Percentiles rank a stretch among this genome's conserved stretches.
These are phyloP conservation scores for Caiman crocodilus DNA, from an alignment of 2,797 vertebrate species.

Conservation along the genomic window DNA sequence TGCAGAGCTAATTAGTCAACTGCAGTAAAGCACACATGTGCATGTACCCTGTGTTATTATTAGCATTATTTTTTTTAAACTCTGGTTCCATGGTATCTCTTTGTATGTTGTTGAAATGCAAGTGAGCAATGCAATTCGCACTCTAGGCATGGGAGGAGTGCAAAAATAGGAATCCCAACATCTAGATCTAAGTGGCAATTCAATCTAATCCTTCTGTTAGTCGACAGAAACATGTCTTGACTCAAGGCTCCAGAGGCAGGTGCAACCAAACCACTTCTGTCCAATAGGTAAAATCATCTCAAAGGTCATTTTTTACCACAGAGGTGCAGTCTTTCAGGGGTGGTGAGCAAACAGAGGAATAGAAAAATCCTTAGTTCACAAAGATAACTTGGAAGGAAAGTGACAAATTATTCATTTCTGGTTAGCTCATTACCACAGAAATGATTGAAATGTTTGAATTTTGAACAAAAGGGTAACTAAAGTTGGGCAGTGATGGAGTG, in stretches of 20 bases:
- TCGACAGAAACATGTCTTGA: background rate
- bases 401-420: too few relatives aligned
- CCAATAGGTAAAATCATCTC: background rate
- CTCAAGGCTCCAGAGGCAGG: background rate
- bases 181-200: background rate
- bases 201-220: background rate
- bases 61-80: too few relatives aligned
- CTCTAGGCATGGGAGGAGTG: background rate
- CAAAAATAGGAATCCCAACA: fast-evolving
- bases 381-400: too few relatives aligned
- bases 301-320: too few relatives aligned
- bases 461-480: background rate
- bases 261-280: background rate
- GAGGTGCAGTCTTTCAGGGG: background rate
- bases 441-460: background rate
- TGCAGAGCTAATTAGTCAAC: too few relatives aligned
- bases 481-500: background rate
- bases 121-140: background rate
- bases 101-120: background rate
- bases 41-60: too few relatives aligned
- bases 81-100: too few relatives aligned
- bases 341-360: background rate
- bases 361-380: background rate
- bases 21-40: too few relatives aligned
- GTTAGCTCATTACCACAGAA: too few relatives aligned